These are phyloP conservation scores for Struthidea cinerea DNA, from an alignment of 2,113 vertebrate species.

Conservation along the genomic window DNA sequence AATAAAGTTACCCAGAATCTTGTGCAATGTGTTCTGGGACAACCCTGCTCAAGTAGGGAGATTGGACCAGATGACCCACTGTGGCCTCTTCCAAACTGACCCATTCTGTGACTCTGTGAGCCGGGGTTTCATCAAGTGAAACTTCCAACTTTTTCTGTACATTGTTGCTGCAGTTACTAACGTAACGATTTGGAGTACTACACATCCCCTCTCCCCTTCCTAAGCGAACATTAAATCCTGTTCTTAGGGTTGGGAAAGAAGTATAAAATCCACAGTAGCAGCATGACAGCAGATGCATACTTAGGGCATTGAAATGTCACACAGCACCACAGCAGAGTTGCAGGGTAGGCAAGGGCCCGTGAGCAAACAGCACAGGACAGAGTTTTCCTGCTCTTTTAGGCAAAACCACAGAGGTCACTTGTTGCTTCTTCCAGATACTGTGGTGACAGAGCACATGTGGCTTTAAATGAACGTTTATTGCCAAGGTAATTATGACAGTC, in stretches of 20 bases:
- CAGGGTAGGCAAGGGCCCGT: neutral
- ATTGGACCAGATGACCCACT: neutral
- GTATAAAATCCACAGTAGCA: neutral
- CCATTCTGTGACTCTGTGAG: no score
- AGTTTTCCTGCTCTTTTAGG: neutral
- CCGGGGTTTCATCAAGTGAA: fast-evolving
- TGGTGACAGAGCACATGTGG: neutral
- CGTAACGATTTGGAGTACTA: neutral
- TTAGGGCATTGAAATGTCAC: neutral
- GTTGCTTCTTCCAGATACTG: neutral
- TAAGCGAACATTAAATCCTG: neutral
- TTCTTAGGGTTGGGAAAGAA: neutral
- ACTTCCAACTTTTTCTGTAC: neutral
- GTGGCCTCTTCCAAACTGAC: neutral
- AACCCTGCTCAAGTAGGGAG: neutral
- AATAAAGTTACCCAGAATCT: neutral
- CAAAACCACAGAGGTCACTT: neutral
- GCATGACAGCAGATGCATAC: neutral
- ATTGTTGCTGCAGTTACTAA: neutral
- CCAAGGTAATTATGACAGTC: neutral
- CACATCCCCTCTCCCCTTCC: fast-evolving
- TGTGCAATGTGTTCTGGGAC: neutral
- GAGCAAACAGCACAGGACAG: neutral
- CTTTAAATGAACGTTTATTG: neutral
- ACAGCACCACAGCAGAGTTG: neutral